Evolutionary conservation across 1,140 invertebrate genomes (phyloP).

Genomic region (Paraescarpia echinospica): DNA sequence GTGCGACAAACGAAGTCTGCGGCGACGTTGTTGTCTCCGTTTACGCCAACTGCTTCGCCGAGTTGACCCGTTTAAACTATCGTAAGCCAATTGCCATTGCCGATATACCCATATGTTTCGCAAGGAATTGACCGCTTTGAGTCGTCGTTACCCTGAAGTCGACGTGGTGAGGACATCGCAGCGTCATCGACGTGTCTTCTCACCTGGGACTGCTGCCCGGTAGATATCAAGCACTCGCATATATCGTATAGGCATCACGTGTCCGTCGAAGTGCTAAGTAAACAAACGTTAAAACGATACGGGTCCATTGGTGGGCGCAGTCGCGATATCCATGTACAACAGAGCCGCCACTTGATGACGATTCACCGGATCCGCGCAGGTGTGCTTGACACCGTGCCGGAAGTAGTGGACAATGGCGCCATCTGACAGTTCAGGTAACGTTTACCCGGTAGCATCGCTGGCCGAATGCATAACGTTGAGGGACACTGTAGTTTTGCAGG

Average conservation of each 20-base stretch:
- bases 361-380: background rate
- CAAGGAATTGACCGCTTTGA: too few relatives aligned
- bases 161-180: background rate
- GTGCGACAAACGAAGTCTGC: background rate
- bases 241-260: too few relatives aligned
- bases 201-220: too few relatives aligned
- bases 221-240: too few relatives aligned
- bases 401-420: background rate
- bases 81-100: too few relatives aligned
- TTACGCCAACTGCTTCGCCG: background rate
- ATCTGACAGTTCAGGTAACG: background rate
- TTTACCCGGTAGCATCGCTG: background rate
- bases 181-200: too few relatives aligned
- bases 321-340: background rate
- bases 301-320: background rate
- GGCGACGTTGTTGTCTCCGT: background rate
- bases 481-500: background rate
- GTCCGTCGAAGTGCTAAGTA: background rate
- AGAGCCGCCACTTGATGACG: background rate
- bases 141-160: background rate
- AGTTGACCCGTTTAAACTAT: background rate
- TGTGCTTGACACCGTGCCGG: background rate
- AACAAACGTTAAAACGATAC: background rate
- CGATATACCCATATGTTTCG: too few relatives aligned
- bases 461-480: background rate